A percentile compares a stretch with the other conserved stretches of the same genome.
Evolutionary conservation across 1,140 invertebrate species (phyloP).

Genomic region (Formica exsecta): DNA sequence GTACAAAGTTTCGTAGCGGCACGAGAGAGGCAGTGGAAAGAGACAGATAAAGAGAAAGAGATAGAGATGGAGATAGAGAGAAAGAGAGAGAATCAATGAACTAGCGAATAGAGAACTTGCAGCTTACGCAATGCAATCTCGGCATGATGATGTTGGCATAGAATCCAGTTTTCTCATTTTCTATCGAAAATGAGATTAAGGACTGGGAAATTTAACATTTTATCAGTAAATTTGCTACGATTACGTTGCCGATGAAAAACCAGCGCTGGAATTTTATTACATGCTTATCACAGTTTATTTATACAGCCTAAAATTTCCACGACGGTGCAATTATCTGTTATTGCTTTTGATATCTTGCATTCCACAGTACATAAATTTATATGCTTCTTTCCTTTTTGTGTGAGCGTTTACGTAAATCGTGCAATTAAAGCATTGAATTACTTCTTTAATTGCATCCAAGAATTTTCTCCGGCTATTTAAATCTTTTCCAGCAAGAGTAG

Average conservation of each 20-base stretch:
- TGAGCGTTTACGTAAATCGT: not conserved
- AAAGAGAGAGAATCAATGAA: constrained; percentile 31
- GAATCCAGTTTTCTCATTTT: constrained; percentile 54
- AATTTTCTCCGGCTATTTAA: not conserved
- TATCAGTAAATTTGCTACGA: constrained; percentile 45
- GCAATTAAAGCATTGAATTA: not conserved
- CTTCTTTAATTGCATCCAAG: not conserved
- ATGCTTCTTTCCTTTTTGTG: no score
- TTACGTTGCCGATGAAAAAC: not conserved
- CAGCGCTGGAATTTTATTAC: not conserved
- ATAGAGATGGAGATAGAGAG: not conserved
- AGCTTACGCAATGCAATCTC: constrained; percentile 57
- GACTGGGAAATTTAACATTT: constrained; percentile 64
- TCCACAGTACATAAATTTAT: not conserved
- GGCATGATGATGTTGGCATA: constrained; percentile 14
- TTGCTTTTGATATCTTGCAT: not conserved
- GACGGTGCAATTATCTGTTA: not conserved
- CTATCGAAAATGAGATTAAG: constrained; percentile 41
- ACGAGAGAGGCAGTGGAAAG: constrained; percentile 22
- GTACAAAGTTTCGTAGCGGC: constrained; percentile 48
- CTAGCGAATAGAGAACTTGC: constrained; percentile 34
- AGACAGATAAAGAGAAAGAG: constrained; percentile 9
- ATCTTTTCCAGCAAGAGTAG: not conserved
- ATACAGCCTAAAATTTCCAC: not conserved
- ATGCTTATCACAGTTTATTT: not conserved